Base-by-base conservation (phyloP, 1,140 invertebrate species). In the Listronotus bonariensis region DNA sequence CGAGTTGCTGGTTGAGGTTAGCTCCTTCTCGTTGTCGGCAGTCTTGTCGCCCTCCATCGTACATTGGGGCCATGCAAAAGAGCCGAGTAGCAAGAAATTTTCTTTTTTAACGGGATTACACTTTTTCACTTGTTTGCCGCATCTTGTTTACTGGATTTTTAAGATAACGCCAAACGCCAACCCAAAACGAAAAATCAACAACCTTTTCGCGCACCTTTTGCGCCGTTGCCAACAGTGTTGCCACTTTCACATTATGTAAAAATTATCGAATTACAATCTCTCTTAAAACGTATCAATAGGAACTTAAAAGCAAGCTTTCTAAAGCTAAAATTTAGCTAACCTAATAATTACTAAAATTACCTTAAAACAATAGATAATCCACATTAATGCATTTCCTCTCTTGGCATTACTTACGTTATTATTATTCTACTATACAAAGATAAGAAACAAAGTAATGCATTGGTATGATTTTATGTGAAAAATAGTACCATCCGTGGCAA, bases 31-130 rank as follows among this genome's bases (percentile, higher is more conserved):
- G 49, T 65, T 69, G 51, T 69, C 65, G 31, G 43, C 53, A 42
- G 56, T 42, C 69, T 69, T 68, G 26, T 59, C 57, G 62, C 62
- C 54, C 49, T 73, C 71, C 71, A 73, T 74, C 87, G 87, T 88
- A 87, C 86, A 87, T 81, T 80, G 84, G 87, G 87, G 86, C 87
- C 60, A 62, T 62, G 42, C 49, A 62, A 46, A 45, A 1, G 6
- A 18, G 11, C 42, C 17, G 6, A 40, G n/a, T 18, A 18, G 42
- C 15, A 12, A 36, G 0, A 45, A 26, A 45, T 38, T 10, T 17
- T 17, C 10, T 11, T 9, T n/a, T 31, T 53, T 48, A 17, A 15
- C 36, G 7, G 43, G 10, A 20, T n/a, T 14, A 15, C 26, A 54
- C 11, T 42, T 18, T 8, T 32, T 17, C 12, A 38, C 31, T 18